These are phyloP conservation scores for Eurystomus glaucurus DNA, from an alignment of 2,797 vertebrate species.

Conservation along the genomic window DNA sequence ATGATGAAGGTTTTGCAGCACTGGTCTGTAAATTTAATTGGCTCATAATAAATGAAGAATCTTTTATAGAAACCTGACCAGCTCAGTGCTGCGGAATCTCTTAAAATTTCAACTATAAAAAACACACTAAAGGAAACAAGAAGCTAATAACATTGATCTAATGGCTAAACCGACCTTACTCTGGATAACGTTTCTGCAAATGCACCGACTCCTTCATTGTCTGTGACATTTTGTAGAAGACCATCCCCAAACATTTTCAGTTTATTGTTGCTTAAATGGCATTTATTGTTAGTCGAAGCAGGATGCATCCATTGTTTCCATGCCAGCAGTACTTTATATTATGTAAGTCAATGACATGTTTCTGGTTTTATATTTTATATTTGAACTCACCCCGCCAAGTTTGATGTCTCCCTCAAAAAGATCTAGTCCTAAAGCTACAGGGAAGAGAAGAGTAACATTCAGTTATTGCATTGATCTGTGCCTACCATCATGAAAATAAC, in stretches of 20 bases:
- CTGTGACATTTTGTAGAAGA: constrained; percentile 20
- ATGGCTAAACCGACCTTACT: not conserved
- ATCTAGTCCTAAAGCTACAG: constrained; percentile 87
- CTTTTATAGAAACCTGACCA: not conserved
- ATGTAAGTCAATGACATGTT: not conserved
- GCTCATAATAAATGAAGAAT: not conserved
- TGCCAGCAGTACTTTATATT: not conserved
- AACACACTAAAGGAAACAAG: not conserved
- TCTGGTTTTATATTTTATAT: not conserved
- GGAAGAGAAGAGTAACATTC: constrained; percentile 24
- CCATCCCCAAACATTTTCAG: not conserved
- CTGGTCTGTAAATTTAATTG: not conserved
- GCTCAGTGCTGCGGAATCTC: not conserved
- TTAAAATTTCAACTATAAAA: not conserved
- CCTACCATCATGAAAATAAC: not conserved
- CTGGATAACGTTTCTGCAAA: constrained; percentile 39
- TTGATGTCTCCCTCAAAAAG: constrained; percentile 94
- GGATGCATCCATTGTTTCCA: not conserved
- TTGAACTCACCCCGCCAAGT: constrained; percentile 83
- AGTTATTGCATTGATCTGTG: constrained; percentile 1
- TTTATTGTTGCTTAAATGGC: constrained; percentile 24
- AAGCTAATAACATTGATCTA: constrained; percentile 4
- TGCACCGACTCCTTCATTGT: not conserved
- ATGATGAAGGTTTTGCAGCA: not conserved
- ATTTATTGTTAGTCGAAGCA: not conserved